phyloP scores from a whole-genome alignment of 2,888 invertebrate species.

The Stenurella melanura region DNA sequence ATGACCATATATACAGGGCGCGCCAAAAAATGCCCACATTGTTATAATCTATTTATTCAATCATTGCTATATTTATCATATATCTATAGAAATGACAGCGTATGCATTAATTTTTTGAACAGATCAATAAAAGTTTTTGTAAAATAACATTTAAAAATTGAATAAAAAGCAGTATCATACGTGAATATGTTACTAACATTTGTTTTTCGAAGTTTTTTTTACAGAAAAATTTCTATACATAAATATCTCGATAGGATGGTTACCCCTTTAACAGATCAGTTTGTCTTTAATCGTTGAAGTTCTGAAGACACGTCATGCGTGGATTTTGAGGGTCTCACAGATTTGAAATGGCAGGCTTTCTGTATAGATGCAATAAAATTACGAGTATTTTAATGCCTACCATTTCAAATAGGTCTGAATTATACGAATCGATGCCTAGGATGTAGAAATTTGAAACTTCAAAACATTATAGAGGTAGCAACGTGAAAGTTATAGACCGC shows the following conservation, averaged over 20 bases:
- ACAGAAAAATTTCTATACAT: neutral
- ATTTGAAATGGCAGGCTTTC: too few relatives aligned
- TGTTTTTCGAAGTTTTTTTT: neutral
- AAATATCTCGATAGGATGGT: neutral
- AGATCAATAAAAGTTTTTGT: neutral
- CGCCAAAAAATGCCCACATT: constrained; percentile 20
- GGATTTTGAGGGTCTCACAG: too few relatives aligned
- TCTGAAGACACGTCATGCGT: too few relatives aligned
- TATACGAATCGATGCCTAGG: too few relatives aligned
- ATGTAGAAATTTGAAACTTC: too few relatives aligned
- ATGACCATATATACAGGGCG: constrained; percentile 32
- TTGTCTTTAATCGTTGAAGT: neutral
- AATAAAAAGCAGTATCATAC: too few relatives aligned
- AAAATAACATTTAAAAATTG: neutral
- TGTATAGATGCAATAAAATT: too few relatives aligned
- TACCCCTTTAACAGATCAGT: neutral
- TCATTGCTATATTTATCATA: neutral
- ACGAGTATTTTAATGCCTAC: too few relatives aligned
- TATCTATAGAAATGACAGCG: neutral
- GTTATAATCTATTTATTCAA: neutral
- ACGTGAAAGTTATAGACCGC: too few relatives aligned
- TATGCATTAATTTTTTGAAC: neutral
- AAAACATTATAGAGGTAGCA: too few relatives aligned
- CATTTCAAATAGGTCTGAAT: too few relatives aligned
- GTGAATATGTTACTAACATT: too few relatives aligned